Conservation (phyloP, 1,140 invertebrate genomes). For the Leptestheria dahalacensis region DNA sequence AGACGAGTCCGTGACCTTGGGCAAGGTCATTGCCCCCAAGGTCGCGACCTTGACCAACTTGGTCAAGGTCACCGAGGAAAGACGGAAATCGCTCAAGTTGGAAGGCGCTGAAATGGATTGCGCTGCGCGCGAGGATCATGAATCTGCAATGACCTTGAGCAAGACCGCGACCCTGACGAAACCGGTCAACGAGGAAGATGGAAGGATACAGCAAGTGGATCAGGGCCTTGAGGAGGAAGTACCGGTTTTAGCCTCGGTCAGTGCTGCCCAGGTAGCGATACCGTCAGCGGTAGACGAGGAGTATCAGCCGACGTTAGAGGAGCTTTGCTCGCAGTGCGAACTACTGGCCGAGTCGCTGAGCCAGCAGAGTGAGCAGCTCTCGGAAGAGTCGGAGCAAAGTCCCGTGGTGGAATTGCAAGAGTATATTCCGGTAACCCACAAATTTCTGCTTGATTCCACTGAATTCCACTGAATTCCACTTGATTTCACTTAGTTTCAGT, state of each 20-base stretch:
- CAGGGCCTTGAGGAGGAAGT: neutral
- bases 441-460: neutral
- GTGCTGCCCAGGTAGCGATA: neutral
- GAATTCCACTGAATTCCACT: no score
- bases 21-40: neutral
- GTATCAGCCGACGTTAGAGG: constrained; percentile 13
- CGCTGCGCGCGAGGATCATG: neutral
- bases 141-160: constrained; percentile 15
- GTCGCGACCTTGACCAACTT: neutral
- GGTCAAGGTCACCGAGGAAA: neutral
- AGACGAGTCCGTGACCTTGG: constrained; percentile 20
- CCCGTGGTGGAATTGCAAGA: neutral
- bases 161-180: no score
- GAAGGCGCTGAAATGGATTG: neutral
- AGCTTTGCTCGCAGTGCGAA: constrained; percentile 17
- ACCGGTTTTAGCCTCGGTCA: neutral
- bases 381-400: neutral
- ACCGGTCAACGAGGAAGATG: no score
- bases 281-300: neutral
- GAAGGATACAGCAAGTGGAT: no score
- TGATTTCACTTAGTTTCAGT: no score
- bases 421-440: neutral
- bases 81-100: neutral
- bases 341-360: constrained; percentile 16
- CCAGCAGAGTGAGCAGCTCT: constrained; percentile 9